Evolutionary conservation across 2,888 invertebrate species (phyloP).

Genomic region (Hypolimnas misippus): DNA sequence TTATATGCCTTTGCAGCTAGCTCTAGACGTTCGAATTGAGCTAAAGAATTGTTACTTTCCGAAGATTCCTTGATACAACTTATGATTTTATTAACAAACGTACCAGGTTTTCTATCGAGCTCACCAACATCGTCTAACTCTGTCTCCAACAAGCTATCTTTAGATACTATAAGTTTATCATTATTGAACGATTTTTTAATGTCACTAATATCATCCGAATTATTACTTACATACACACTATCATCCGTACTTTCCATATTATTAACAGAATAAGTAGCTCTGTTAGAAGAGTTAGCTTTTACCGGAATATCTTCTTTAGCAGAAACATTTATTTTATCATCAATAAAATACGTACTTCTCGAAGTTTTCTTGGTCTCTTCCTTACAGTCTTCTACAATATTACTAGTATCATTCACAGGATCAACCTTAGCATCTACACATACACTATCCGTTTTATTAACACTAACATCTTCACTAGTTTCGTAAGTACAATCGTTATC

Average conservation of each 20-base stretch:
- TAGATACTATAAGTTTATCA: slow-evolving; percentile 7
- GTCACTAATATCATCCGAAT: not conserved
- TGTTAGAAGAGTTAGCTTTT: slow-evolving; percentile 23
- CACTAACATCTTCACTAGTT: slow-evolving; percentile 15
- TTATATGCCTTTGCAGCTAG: slow-evolving; percentile 50
- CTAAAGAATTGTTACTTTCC: slow-evolving; percentile 58
- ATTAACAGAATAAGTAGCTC: slow-evolving; percentile 26
- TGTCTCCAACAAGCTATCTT: not conserved
- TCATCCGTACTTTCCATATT: slow-evolving; percentile 6
- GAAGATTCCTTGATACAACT: slow-evolving; percentile 52
- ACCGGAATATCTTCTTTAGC: slow-evolving; percentile 17
- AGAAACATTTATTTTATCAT: slow-evolving; percentile 27
- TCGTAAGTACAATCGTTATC: slow-evolving; percentile 42
- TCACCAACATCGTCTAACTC: not conserved
- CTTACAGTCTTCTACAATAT: not conserved
- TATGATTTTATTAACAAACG: slow-evolving; percentile 55
- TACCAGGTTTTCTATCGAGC: slow-evolving; percentile 45
- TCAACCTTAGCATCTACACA: not conserved
- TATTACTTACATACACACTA: not conserved
- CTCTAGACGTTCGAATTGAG: slow-evolving; percentile 67
- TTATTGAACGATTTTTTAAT: not conserved
- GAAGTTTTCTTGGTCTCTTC: not conserved
- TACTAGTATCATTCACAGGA: not conserved
- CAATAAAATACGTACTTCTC: slow-evolving; percentile 21
- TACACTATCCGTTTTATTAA: not conserved